phyloP scores from a whole-genome alignment of 2,888 invertebrate genomes.

The Strigamia transsilvanica region DNA sequence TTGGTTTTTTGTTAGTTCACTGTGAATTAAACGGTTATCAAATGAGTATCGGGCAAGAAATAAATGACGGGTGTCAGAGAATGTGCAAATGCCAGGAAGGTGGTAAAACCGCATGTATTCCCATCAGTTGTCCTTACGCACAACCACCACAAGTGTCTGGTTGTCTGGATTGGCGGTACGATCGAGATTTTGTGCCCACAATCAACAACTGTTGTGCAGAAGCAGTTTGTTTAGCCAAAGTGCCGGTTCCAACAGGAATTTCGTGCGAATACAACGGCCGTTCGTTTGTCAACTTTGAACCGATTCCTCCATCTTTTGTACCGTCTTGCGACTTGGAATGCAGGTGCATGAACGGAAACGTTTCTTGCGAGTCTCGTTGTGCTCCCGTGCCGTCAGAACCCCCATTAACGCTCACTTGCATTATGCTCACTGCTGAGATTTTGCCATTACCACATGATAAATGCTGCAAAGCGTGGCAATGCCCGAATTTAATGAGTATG shows the following conservation, averaged over 20 bases:
- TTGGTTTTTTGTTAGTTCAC: not conserved
- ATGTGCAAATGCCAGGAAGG: conserved; percentile 46
- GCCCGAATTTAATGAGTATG: conserved; percentile 39
- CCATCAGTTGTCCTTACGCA: conserved; percentile 42
- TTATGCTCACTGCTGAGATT: conserved; percentile 71
- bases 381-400: conserved; percentile 79
- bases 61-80: conserved; percentile 15
- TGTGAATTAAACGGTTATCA: conserved; percentile 42
- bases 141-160: conserved; percentile 50
- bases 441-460: conserved; percentile 78
- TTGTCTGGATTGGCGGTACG: conserved; percentile 50
- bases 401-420: conserved; percentile 77
- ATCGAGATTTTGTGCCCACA: conserved; percentile 13
- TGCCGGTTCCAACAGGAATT: conserved; percentile 69
- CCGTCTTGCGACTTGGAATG: conserved; percentile 85
- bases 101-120: not conserved
- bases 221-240: conserved; percentile 28
- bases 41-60: conserved; percentile 19
- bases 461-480: conserved; percentile 81
- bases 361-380: conserved; percentile 84
- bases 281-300: conserved; percentile 78
- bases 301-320: conserved; percentile 75
- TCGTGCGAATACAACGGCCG: conserved; percentile 79
- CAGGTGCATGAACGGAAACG: conserved; percentile 85
- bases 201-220: conserved; percentile 50